Percentiles rank a stretch among this genome's conserved stretches.
Conservation (phyloP, 2,888 invertebrate species). For the Napeogenes inachia region DNA sequence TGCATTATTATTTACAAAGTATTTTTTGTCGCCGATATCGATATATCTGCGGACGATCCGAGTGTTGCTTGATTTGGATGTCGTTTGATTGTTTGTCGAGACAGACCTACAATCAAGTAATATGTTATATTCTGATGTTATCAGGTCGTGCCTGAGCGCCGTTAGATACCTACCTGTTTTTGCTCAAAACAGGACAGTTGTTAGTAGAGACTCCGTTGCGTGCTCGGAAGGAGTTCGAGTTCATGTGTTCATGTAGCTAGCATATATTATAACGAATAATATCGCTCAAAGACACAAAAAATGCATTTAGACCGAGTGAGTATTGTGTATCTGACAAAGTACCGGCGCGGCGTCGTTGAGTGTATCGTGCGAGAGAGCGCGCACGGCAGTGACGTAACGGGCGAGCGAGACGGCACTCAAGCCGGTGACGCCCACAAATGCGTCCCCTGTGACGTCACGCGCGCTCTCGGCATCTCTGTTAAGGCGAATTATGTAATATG, state of each 20-base stretch:
- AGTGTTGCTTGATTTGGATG: too few species aligned
- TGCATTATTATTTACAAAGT: conserved; percentile 21
- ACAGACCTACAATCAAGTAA: too few species aligned
- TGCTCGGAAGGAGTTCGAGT: conserved; percentile 1
- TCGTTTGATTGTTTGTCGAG: too few species aligned
- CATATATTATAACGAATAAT: conserved; percentile 4
- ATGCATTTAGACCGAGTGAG: conserved; percentile 7
- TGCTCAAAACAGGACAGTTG: conserved; percentile 1
- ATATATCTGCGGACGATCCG: conserved; percentile 7
- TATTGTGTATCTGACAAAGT: conserved; percentile 2
- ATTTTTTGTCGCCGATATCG: conserved; percentile 13
- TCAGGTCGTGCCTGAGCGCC: background rate
- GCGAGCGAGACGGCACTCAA: background rate
- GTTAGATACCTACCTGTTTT: background rate
- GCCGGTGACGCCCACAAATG: background rate
- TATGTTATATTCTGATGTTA: too few species aligned
- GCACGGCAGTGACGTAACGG: background rate
- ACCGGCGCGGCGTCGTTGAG: conserved; percentile 5
- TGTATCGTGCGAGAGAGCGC: background rate
- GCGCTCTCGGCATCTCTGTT: conserved; percentile 38
- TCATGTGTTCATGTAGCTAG: conserved; percentile 7
- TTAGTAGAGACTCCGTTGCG: conserved; percentile 1
- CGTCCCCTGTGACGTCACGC: conserved; percentile 10
- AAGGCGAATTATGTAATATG: conserved; percentile 41
- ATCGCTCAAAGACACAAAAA: conserved; percentile 7